Evolutionary conservation across 2,797 vertebrate genomes (phyloP), one percentile per base, ranked within the genome.

Genomic region (Neostethus bicornis): DNA sequence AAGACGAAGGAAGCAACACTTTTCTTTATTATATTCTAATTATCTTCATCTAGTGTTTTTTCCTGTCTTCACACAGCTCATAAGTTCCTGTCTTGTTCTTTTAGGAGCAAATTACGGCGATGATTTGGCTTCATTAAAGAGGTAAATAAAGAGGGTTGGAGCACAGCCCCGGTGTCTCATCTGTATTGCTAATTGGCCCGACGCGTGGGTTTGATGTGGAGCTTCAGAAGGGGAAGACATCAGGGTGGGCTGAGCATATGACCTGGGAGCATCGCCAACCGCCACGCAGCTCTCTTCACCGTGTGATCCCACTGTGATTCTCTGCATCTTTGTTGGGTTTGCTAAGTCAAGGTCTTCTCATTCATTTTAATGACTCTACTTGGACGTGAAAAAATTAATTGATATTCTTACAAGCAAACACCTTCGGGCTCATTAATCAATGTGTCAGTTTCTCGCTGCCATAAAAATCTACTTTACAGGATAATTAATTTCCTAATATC

Each of bases 361-460:
- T 88, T 91, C 89, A 86, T 92, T 90, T 92, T 93, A 94, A 94
- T 94, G 89, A 94, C 88, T 93, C 82, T 84, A 84, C 87, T 88
- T 86, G 85, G 84, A 87, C 85, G 83, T 85, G 79, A 80, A 80
- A 41, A 86, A 90, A 92, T 89, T 68, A 86, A 92, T 90, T 94
- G 89, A 92, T 92, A 93, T 93, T 93, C 91, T 87, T 91, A 85
- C 89, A 91, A 92, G 92, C 91, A 91, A 92, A 93, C 92, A 93
- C 64, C 84, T 89, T 81, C 85, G 65, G 87, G 86, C 90, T 93
- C 90, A 92, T 93, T 94, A 92, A 94, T 95, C 93, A 93, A 94
- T 79, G 86, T 88, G 87, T 89, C 87, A 85, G 89, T 83, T 91
- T 85, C 83, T 88, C 81, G 77, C 84, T 54, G 75, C 78, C 75